Base-by-base conservation (phyloP, 1,140 invertebrate species). In the Drosophila tristis region DNA sequence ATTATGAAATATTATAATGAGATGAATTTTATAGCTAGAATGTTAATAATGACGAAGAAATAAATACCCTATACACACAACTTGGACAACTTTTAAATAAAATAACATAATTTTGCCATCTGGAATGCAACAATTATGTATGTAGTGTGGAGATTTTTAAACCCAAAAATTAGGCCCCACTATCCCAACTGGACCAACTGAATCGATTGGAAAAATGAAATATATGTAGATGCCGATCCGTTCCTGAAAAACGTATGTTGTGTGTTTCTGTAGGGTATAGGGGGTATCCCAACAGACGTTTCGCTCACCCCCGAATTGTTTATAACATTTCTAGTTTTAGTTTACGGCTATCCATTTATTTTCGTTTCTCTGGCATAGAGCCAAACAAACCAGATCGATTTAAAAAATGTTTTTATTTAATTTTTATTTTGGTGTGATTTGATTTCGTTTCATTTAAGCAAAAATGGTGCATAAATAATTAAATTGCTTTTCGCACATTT, bases 401-500 rank as follows among this genome's bases (percentile, higher is more conserved):
- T 61, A 75, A 87, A 78, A 39, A 39, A 13, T 39, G 35, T 13
- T 87, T 64, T 67, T 63, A 76, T 74, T 62, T 59, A 29, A 53
- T 81, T 74, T 51, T 71, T 56, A 29, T 42, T 74, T 66, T 44
- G 53, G 35, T 11, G 35, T 39, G 35, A 39, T 15, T 44, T 67
- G 48, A 5, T 15, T 49, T 44, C 23, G 2, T 43, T 43, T 77
- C 51, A 63, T 71, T 59, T 55, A 58, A 78, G 66, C 76, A 66
- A 78, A 81, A 82, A 50, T 76, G 64, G 58, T 64, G 75, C 71
- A 89, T 89, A 87, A 87, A 87, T 87, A 79, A 81, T 87, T 87
- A 67, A 87, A 89, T 84, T 71, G 49, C 56, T 79, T 86, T 87
- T 87, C 82, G 84, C 82, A 89, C 82, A 74, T 89, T 68, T 29